Evolutionary conservation across 2,113 vertebrate genomes (phyloP).

Genomic region (Anseranas semipalmata): DNA sequence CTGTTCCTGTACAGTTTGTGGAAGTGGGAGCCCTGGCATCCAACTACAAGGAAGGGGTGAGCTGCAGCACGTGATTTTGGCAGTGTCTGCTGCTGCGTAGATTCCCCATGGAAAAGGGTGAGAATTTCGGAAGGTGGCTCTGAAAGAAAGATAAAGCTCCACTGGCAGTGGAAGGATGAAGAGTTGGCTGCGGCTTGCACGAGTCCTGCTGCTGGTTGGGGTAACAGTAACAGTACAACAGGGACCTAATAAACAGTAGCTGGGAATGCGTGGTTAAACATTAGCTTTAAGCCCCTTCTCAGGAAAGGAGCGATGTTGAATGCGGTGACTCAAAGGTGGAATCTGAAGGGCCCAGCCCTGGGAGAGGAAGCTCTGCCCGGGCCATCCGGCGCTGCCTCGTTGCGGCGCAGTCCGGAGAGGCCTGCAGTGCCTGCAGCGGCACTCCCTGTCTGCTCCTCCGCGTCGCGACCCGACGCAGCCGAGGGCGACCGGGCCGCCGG

Average conservation of each 20-base stretch:
- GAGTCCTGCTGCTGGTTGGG: rapidly evolving
- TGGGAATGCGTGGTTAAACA: rapidly evolving
- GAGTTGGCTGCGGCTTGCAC: rapidly evolving
- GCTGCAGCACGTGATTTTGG: neutral
- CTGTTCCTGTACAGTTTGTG: neutral
- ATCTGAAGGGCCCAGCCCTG: neutral
- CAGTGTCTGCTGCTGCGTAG: neutral
- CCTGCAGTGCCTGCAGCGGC: no score
- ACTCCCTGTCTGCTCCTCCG: no score
- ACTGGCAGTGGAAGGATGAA: rapidly evolving
- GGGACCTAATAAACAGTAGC: rapidly evolving
- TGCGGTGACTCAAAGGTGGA: no score
- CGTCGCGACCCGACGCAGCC: no score
- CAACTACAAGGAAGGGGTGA: neutral
- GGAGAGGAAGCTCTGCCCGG: no score
- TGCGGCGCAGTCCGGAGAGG: no score
- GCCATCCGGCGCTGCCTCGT: no score
- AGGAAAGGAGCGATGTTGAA: no score
- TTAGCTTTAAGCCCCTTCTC: rapidly evolving
- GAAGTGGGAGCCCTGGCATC: neutral
- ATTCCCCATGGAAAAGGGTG: neutral
- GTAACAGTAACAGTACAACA: rapidly evolving
- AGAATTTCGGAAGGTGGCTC: neutral
- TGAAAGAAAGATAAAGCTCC: no score
- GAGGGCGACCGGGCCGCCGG: no score